Percentiles rank a stretch among this genome's conserved stretches.
phyloP scores from a whole-genome alignment of 2,888 invertebrate genomes.

The Liopterus haemorrhoidalis region DNA sequence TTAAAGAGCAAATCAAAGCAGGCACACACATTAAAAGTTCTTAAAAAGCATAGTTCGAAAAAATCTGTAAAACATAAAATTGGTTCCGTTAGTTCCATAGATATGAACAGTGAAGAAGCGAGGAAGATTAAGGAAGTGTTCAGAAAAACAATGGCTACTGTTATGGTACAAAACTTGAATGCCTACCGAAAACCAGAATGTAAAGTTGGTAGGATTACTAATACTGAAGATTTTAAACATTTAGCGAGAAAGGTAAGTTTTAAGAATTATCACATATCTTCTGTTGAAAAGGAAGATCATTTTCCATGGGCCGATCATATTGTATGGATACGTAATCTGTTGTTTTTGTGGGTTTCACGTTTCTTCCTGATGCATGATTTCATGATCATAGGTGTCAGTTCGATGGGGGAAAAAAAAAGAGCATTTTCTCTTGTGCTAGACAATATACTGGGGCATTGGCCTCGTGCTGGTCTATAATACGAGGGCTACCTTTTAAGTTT shows the following conservation, averaged over 20 bases:
- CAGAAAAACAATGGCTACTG: conserved; percentile 69
- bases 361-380: too few relatives aligned
- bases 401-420: too few relatives aligned
- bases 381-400: too few relatives aligned
- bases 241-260: conserved; percentile 79
- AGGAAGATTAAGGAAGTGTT: conserved; percentile 81
- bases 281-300: not conserved
- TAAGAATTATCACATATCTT: not conserved
- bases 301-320: too few relatives aligned
- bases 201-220: conserved; percentile 74
- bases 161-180: conserved; percentile 81
- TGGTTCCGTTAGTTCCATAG: conserved; percentile 38
- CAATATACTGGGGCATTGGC: too few relatives aligned
- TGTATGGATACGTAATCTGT: too few relatives aligned
- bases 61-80: conserved; percentile 37
- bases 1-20: conserved; percentile 46
- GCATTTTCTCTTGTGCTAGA: too few relatives aligned
- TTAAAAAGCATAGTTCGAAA: conserved; percentile 36
- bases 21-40: conserved; percentile 32
- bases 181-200: conserved; percentile 84
- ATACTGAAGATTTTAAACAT: conserved; percentile 90
- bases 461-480: too few relatives aligned
- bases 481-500: too few relatives aligned
- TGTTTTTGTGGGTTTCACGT: too few relatives aligned
- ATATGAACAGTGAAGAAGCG: conserved; percentile 49